These are phyloP conservation scores for Amiota mariae DNA, from an alignment of 2,888 invertebrate species.

Conservation along the genomic window DNA sequence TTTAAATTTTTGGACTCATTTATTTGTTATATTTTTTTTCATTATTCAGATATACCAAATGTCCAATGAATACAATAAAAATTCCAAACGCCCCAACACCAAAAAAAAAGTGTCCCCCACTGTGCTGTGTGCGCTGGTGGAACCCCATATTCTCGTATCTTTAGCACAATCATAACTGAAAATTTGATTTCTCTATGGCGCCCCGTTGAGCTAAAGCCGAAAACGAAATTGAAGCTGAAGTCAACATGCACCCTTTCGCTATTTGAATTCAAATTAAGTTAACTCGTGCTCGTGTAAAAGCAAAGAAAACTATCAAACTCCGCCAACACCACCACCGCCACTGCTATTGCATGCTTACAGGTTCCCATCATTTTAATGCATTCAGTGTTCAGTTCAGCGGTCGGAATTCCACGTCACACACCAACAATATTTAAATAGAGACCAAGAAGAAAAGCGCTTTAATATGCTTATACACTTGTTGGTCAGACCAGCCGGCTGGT, in stretches of 20 bases:
- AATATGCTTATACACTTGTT: neutral
- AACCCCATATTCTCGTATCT: slow-evolving; percentile 56
- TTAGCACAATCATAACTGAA: slow-evolving; percentile 57
- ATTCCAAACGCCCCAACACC: slow-evolving; percentile 15
- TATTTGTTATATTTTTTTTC: neutral
- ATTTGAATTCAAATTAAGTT: slow-evolving; percentile 19
- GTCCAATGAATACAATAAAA: slow-evolving; percentile 20
- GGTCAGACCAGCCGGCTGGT: neutral
- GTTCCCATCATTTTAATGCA: neutral
- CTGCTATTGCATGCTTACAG: neutral
- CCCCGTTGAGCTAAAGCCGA: slow-evolving; percentile 18
- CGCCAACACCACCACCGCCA: neutral
- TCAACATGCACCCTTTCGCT: slow-evolving; percentile 15
- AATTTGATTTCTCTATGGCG: slow-evolving; percentile 23
- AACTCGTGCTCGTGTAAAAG: neutral
- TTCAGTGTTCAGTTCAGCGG: too few species aligned
- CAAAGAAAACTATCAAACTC: neutral
- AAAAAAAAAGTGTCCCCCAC: slow-evolving; percentile 17
- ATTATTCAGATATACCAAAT: neutral
- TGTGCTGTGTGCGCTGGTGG: slow-evolving; percentile 46
- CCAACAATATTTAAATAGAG: too few species aligned
- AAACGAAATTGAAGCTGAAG: neutral
- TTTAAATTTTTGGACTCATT: slow-evolving; percentile 1
- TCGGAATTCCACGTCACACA: neutral
- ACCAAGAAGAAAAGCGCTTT: too few species aligned